Evolutionary conservation across 2,888 invertebrate genomes (phyloP).

Genomic region (Conistra vaccinii): DNA sequence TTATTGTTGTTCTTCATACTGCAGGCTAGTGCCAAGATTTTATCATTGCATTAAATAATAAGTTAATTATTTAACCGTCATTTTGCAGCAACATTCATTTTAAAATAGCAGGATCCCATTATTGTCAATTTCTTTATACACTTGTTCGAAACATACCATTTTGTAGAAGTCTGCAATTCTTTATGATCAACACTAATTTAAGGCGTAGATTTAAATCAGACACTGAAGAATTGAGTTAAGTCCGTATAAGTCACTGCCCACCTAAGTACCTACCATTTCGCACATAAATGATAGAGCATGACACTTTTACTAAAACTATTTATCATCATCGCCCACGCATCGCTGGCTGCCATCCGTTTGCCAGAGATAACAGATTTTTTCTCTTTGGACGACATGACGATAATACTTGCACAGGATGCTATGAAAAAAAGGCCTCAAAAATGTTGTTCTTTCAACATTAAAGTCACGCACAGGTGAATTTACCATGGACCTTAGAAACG

Average conservation of each 20-base stretch:
- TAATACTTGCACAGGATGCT: constrained; percentile 44
- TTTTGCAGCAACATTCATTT: neutral
- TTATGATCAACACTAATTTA: constrained; percentile 7
- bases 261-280: neutral
- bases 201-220: neutral
- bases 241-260: neutral
- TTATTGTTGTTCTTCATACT: constrained; percentile 22
- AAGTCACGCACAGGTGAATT: constrained; percentile 48
- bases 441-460: constrained; percentile 5
- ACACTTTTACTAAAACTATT: constrained; percentile 36
- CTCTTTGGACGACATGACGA: constrained; percentile 13
- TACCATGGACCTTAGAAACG: constrained; percentile 25
- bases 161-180: constrained; percentile 4
- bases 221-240: neutral
- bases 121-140: neutral
- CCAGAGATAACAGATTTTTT: constrained; percentile 58
- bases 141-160: constrained; percentile 1
- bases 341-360: constrained; percentile 54
- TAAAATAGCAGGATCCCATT: neutral
- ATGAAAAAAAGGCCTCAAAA: constrained; percentile 16
- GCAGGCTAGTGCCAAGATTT: constrained; percentile 3
- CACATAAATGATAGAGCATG: constrained; percentile 26
- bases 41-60: constrained; percentile 10
- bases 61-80: neutral
- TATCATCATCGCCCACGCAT: constrained; percentile 50